These are phyloP conservation scores for Hymenochirus boettgeri DNA, from an alignment of 2,113 vertebrate genomes.

Conservation along the genomic window DNA sequence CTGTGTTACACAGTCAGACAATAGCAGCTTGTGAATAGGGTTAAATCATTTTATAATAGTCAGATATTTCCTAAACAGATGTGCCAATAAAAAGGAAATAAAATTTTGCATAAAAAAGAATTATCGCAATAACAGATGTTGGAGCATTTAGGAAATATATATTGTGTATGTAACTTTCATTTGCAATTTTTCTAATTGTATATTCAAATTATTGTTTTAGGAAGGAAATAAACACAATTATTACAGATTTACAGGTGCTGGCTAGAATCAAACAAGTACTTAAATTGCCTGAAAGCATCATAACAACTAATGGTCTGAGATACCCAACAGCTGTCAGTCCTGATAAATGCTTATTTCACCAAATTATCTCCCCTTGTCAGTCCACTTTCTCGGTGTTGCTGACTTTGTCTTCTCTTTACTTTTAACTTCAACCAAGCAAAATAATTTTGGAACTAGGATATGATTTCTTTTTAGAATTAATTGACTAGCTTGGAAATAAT, in stretches of 20 bases:
- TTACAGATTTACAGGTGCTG: slow-evolving; percentile 31
- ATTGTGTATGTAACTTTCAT: slow-evolving; percentile 1
- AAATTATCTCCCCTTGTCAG: slow-evolving; percentile 5
- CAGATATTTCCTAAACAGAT: background rate
- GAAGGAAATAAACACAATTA: slow-evolving; percentile 14
- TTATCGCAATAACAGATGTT: slow-evolving; percentile 17
- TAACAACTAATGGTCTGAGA: slow-evolving; percentile 25
- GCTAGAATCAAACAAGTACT: slow-evolving; percentile 3
- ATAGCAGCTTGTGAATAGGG: too few relatives aligned
- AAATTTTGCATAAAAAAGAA: background rate
- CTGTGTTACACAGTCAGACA: too few relatives aligned
- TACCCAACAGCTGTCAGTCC: slow-evolving; percentile 21
- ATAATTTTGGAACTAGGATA: background rate
- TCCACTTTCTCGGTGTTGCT: background rate
- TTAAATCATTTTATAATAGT: too few relatives aligned
- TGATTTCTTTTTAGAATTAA: too few relatives aligned
- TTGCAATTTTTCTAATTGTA: slow-evolving; percentile 25
- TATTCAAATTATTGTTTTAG: slow-evolving; percentile 25
- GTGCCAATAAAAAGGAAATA: background rate
- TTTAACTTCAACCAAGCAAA: background rate
- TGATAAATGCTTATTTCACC: slow-evolving; percentile 16
- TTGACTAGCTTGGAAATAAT: too few relatives aligned
- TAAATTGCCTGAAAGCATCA: slow-evolving; percentile 11
- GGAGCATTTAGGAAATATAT: slow-evolving; percentile 5
- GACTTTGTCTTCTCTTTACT: background rate